Percentiles rank a stretch among this genome's conserved stretches.
Conservation (phyloP, 30 jellyfish, hydroid and myxozoan genomes). For the Turritopsis rubra region DNA sequence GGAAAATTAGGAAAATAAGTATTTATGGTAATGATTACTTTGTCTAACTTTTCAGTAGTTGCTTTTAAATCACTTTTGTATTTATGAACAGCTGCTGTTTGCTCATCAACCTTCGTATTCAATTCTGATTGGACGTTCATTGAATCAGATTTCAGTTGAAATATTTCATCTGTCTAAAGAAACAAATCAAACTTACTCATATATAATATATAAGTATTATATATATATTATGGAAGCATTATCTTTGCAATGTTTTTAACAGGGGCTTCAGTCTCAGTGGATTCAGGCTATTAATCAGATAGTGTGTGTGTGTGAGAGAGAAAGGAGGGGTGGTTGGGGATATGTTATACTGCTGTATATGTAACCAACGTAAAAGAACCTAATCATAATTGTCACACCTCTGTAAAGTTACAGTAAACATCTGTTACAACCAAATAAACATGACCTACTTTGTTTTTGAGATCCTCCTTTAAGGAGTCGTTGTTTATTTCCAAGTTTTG, state of each 20-base stretch:
- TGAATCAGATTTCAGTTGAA: neutral
- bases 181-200: neutral
- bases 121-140: neutral
- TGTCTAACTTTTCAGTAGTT: neutral
- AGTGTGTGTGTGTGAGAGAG: no score
- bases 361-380: no score
- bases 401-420: neutral
- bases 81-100: neutral
- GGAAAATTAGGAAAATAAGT: neutral
- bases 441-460: conserved; percentile 18
- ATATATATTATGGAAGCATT: no score
- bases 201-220: neutral
- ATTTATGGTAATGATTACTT: neutral
- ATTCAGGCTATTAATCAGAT: no score
- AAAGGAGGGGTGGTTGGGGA: no score
- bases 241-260: no score
- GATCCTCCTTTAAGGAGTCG: conserved; percentile 5
- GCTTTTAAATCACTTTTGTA: neutral
- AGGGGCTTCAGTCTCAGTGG: no score
- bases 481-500: conserved; percentile 3
- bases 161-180: neutral
- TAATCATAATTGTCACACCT: no score
- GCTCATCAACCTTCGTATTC: neutral
- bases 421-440: neutral
- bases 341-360: no score